Percentiles rank a stretch among this genome's conserved stretches.
Conservation (phyloP, 2,797 vertebrate species). For the Brachymystax lenok region DNA sequence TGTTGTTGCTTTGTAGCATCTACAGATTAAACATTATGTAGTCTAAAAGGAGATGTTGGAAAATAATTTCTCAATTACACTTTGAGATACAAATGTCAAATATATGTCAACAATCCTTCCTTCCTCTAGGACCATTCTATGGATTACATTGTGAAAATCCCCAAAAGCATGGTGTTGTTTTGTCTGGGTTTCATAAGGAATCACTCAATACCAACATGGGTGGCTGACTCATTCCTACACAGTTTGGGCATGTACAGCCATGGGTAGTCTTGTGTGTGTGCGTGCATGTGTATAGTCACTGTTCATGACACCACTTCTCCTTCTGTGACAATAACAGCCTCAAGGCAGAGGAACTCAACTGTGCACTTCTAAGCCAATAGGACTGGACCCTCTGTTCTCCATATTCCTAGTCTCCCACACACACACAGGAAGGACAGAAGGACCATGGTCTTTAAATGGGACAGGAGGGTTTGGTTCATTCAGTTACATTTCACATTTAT, state of each 20-base stretch:
- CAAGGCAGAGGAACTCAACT: neutral
- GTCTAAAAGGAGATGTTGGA: too few relatives aligned
- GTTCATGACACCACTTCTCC: constrained; percentile 3
- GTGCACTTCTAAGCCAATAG: neutral
- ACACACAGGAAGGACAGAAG: neutral
- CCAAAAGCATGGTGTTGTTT: too few relatives aligned
- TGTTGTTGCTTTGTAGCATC: too few relatives aligned
- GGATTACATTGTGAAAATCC: too few relatives aligned
- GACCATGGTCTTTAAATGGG: constrained; percentile 3
- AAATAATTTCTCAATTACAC: too few relatives aligned
- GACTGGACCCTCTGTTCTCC: neutral
- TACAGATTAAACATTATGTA: too few relatives aligned
- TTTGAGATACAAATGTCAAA: too few relatives aligned
- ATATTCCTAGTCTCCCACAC: neutral
- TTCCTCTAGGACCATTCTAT: too few relatives aligned
- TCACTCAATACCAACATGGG: neutral
- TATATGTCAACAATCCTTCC: too few relatives aligned
- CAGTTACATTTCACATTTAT: constrained; percentile 12
- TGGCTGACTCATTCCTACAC: neutral
- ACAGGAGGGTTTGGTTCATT: constrained; percentile 4
- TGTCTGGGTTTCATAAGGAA: too few relatives aligned
- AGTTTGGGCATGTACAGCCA: neutral
- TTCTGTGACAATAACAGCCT: neutral
- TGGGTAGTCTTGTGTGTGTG: neutral
- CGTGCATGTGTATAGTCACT: neutral